These are phyloP conservation scores for Anolis apletophallus DNA, from an alignment of 2,797 vertebrate genomes.

Conservation along the genomic window DNA sequence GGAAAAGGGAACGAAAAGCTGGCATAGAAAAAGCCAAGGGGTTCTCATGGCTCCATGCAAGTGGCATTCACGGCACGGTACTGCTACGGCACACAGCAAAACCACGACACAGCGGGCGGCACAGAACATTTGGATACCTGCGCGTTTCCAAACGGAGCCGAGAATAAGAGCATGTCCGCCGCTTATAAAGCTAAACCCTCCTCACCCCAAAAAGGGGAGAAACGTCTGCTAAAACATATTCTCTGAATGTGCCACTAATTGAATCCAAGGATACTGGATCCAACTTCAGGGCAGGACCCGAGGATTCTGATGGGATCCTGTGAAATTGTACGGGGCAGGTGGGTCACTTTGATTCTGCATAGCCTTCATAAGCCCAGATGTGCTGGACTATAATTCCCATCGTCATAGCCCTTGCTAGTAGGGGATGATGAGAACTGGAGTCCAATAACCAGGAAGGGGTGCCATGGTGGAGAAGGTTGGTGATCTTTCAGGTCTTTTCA, in stretches of 20 bases:
- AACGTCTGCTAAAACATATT: neutral
- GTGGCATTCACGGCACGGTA: conserved; percentile 24
- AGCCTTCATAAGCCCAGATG: neutral
- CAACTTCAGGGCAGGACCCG: neutral
- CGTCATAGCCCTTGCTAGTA: too few relatives aligned
- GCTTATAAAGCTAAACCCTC: neutral
- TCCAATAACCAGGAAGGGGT: neutral
- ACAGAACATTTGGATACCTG: neutral
- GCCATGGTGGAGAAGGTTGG: neutral
- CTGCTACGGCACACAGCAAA: conserved; percentile 34
- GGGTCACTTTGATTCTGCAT: neutral
- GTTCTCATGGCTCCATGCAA: neutral
- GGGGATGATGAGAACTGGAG: neutral
- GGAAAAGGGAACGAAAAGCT: neutral
- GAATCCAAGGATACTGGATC: neutral
- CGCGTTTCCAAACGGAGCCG: neutral
- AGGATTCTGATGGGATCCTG: neutral
- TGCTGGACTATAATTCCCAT: neutral
- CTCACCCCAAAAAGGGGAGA: too few relatives aligned
- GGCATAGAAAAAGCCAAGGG: neutral
- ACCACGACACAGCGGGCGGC: conserved; percentile 42
- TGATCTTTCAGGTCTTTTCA: too few relatives aligned
- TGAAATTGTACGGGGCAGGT: neutral
- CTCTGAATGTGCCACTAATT: neutral
- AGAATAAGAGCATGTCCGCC: neutral